Evolutionary conservation across 2,113 vertebrate genomes (phyloP).

Genomic region (Atlantisia rogersi): DNA sequence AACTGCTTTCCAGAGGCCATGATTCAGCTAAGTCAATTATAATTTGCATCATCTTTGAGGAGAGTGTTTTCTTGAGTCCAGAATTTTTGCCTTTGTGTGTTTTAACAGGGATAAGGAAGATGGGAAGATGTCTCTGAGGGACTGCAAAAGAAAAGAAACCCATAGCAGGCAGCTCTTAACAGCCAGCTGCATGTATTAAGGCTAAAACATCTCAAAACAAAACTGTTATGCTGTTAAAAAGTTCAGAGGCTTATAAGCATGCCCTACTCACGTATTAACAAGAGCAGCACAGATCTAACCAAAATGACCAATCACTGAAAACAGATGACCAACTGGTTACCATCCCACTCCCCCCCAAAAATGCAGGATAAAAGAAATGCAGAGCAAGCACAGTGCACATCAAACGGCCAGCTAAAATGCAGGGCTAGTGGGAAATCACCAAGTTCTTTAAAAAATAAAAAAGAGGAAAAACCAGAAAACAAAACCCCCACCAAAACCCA

Average conservation of each 20-base stretch:
- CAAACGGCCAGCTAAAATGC: not conserved
- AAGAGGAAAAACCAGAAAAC: not conserved
- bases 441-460: not conserved
- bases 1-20: not conserved
- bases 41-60: not conserved
- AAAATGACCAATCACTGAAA: slow-evolving; percentile 19
- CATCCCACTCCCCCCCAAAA: not conserved
- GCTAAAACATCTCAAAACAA: not conserved
- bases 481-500: too few species aligned
- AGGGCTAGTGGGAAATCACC: not conserved
- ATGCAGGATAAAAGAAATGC: not conserved
- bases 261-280: not conserved
- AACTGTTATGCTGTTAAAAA: not conserved
- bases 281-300: not conserved
- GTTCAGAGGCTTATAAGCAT: slow-evolving; percentile 8
- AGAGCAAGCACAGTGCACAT: not conserved
- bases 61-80: not conserved
- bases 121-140: not conserved
- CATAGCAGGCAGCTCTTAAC: not conserved
- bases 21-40: not conserved
- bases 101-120: not conserved
- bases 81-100: not conserved
- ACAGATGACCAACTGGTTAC: slow-evolving; percentile 10
- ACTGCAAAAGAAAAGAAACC: not conserved
- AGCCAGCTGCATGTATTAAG: not conserved